Conservation (phyloP, 2,888 invertebrate genomes). For the Dolomedes plantarius region DNA sequence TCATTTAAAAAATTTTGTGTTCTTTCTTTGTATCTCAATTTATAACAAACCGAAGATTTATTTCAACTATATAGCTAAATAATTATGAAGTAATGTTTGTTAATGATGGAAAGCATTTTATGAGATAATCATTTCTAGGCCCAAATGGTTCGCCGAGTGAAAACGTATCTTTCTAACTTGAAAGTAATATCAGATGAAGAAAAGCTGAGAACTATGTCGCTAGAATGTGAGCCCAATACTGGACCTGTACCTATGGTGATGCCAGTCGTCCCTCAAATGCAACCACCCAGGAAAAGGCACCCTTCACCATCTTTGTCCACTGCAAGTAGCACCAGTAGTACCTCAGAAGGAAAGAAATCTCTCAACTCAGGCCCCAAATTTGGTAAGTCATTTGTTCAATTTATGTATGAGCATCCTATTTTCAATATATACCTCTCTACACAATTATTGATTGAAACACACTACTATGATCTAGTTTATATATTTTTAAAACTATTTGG, state of each 20-base stretch:
- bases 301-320: slow-evolving; percentile 95
- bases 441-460: too few species aligned
- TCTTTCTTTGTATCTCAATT: too few species aligned
- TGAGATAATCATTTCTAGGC: slow-evolving; percentile 80
- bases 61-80: too few species aligned
- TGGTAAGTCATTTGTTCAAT: slow-evolving; percentile 79
- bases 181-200: slow-evolving; percentile 95
- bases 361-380: slow-evolving; percentile 78
- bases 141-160: slow-evolving; percentile 97
- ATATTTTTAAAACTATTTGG: too few species aligned
- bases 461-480: too few species aligned
- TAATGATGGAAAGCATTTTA: too few species aligned
- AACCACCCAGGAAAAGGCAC: slow-evolving; percentile 84
- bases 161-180: slow-evolving; percentile 94
- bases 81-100: too few species aligned
- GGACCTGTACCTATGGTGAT: slow-evolving; percentile 61
- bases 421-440: too few species aligned
- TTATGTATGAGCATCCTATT: too few species aligned
- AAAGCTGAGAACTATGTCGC: slow-evolving; percentile 89
- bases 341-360: slow-evolving; percentile 75
- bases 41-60: too few species aligned
- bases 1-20: too few species aligned
- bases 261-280: slow-evolving; percentile 73
- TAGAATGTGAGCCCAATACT: slow-evolving; percentile 86
- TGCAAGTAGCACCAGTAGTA: slow-evolving; percentile 89